A percentile compares a stretch with the other conserved stretches of the same genome.
Conservation (phyloP, 2,888 invertebrate genomes). For the Biston betularia region DNA sequence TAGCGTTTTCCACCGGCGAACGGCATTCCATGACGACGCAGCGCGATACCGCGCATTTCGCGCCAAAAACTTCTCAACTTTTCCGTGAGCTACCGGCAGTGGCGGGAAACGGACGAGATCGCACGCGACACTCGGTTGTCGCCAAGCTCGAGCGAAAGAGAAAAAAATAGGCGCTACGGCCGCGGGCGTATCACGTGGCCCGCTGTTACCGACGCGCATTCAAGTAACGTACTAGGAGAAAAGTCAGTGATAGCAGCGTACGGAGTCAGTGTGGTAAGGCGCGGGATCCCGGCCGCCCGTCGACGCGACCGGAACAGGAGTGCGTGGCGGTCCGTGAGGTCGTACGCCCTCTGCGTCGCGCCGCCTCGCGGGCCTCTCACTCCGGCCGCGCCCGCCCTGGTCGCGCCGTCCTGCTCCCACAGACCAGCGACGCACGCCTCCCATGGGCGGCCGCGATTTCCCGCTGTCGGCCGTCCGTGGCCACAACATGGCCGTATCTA, state of each 20-base stretch:
- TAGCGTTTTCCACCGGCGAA: conserved; percentile 64
- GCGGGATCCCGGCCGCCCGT: conserved; percentile 84
- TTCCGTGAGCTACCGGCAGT: conserved; percentile 65
- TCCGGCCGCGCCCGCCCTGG: conserved; percentile 56
- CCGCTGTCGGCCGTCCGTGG: conserved; percentile 72
- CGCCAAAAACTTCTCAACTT: conserved; percentile 80
- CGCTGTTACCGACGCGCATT: conserved; percentile 82
- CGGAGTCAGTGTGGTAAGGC: conserved; percentile 79
- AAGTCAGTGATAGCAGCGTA: conserved; percentile 72
- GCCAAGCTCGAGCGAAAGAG: conserved; percentile 78
- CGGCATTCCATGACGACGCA: conserved; percentile 51
- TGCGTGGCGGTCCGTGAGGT: conserved; percentile 81
- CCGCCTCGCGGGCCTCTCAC: conserved; percentile 83
- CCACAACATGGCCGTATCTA: conserved; percentile 82
- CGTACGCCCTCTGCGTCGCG: conserved; percentile 86
- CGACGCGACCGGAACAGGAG: conserved; percentile 85
- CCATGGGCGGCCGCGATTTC: conserved; percentile 85
- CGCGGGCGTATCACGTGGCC: conserved; percentile 80
- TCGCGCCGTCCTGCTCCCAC: conserved; percentile 69
- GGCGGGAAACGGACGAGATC: conserved; percentile 78
- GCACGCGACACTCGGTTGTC: conserved; percentile 79
- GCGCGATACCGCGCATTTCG: conserved; percentile 68
- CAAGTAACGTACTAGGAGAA: conserved; percentile 79
- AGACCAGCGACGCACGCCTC: conserved; percentile 78
- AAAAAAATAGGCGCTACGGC: conserved; percentile 75